A percentile compares a stretch with the other conserved stretches of the same genome.
These are phyloP conservation scores for Sialia sialis DNA, from an alignment of 2,113 vertebrate species.

Conservation along the genomic window DNA sequence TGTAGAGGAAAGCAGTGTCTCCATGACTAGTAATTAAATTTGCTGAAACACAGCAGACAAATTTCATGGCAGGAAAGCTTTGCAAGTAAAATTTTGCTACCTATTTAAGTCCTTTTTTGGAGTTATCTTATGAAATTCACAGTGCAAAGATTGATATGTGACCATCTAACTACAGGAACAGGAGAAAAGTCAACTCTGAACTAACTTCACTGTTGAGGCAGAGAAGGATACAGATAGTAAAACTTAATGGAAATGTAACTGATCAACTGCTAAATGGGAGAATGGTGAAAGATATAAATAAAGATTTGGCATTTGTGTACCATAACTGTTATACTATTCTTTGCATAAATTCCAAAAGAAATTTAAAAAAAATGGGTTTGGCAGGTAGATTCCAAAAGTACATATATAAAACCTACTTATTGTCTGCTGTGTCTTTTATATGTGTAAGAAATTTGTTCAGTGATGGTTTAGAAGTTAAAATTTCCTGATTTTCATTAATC, in stretches of 20 bases:
- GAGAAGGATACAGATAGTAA: not conserved
- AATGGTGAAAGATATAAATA: not conserved
- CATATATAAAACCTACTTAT: not conserved
- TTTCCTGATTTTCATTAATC: not conserved
- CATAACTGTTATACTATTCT: not conserved
- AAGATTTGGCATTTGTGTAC: not conserved
- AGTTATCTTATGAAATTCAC: not conserved
- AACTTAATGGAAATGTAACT: not conserved
- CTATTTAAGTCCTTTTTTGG: not conserved
- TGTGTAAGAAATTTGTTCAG: not conserved
- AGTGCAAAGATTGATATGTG: not conserved
- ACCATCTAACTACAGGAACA: not conserved
- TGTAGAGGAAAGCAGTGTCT: not conserved
- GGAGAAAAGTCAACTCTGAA: not conserved
- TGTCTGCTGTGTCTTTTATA: not conserved
- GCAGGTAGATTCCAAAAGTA: not conserved
- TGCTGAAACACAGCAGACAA: not conserved
- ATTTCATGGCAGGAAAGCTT: not conserved
- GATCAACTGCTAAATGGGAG: not conserved
- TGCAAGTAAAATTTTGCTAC: not conserved
- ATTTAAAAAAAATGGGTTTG: not conserved
- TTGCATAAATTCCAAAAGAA: not conserved
- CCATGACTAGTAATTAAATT: not conserved
- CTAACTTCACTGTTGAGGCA: not conserved
- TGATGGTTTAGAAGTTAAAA: not conserved